A percentile compares a stretch with the other conserved stretches of the same genome.
phyloP scores from a whole-genome alignment of 2,113 vertebrate species.

The Irena cyanogastra region DNA sequence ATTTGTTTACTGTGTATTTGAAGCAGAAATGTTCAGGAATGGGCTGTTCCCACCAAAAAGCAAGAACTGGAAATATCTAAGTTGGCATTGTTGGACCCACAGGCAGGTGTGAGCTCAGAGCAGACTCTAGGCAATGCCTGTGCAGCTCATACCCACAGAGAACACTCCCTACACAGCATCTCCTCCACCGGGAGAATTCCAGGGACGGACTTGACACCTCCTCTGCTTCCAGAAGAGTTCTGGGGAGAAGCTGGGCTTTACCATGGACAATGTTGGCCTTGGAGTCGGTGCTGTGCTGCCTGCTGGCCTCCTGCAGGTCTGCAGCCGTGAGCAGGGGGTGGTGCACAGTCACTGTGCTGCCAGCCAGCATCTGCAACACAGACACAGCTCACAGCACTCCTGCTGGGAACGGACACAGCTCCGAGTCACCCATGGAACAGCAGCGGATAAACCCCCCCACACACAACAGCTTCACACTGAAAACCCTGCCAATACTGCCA shows the following conservation, averaged over 20 bases:
- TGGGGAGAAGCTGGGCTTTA: slow-evolving; percentile 34
- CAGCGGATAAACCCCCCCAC: accelerated
- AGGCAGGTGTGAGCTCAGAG: accelerated
- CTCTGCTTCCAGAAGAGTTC: accelerated
- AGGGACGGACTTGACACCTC: accelerated
- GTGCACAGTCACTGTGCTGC: slow-evolving; percentile 70
- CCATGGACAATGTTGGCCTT: slow-evolving; percentile 91
- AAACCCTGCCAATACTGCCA: not conserved
- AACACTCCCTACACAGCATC: accelerated
- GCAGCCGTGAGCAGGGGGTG: slow-evolving; percentile 72
- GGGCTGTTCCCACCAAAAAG: not conserved
- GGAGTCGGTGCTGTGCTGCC: slow-evolving; percentile 75
- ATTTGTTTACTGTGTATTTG: not conserved
- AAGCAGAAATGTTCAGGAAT: not conserved
- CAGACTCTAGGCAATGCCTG: not conserved
- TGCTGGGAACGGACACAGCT: not conserved
- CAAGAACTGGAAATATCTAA: accelerated
- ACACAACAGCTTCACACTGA: accelerated
- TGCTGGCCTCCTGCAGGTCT: slow-evolving; percentile 84
- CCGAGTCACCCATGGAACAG: not conserved
- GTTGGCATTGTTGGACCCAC: accelerated
- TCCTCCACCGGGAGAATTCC: accelerated
- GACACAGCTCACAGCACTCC: not conserved
- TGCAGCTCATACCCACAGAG: accelerated
- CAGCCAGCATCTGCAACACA: slow-evolving; percentile 77